phyloP scores from a whole-genome alignment of 2,888 invertebrate species.

The Polyploca ridens region DNA sequence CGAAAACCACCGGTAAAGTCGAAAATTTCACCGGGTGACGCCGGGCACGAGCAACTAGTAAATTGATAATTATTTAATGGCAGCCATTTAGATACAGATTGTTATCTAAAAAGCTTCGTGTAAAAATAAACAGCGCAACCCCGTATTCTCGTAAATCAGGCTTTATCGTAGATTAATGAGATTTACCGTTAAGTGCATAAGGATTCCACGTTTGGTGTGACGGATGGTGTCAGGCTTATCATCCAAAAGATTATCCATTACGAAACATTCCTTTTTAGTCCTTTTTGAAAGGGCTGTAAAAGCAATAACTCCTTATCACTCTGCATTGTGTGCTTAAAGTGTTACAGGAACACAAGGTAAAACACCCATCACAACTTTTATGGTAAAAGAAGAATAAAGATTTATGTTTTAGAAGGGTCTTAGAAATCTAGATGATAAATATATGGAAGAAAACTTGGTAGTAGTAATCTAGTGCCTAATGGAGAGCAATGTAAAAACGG shows the following conservation, averaged over 20 bases:
- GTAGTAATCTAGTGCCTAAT: too few relatives aligned
- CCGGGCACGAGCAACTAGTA: too few relatives aligned
- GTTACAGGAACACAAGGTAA: neutral
- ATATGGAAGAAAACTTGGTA: too few relatives aligned
- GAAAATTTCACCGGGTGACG: too few relatives aligned
- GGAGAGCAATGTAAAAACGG: too few relatives aligned
- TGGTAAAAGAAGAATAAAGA: neutral
- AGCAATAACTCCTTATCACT: neutral
- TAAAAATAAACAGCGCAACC: constrained; percentile 30
- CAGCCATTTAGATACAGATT: constrained; percentile 23
- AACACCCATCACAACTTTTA: neutral
- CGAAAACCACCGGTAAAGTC: too few relatives aligned
- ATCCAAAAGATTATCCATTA: neutral
- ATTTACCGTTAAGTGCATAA: neutral
- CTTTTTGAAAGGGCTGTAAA: neutral
- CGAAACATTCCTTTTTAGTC: constrained; percentile 5
- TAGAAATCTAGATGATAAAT: too few relatives aligned
- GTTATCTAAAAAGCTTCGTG: constrained; percentile 21
- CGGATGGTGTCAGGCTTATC: constrained; percentile 1
- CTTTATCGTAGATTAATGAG: constrained; percentile 32
- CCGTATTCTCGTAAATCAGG: constrained; percentile 33
- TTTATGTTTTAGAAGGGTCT: neutral
- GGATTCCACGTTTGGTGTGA: neutral
- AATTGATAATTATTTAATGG: constrained; percentile 8
- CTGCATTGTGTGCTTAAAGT: neutral